A percentile compares a stretch with the other conserved stretches of the same genome.
phyloP scores from a whole-genome alignment of 2,113 vertebrate genomes.

The Rattus rattus region DNA sequence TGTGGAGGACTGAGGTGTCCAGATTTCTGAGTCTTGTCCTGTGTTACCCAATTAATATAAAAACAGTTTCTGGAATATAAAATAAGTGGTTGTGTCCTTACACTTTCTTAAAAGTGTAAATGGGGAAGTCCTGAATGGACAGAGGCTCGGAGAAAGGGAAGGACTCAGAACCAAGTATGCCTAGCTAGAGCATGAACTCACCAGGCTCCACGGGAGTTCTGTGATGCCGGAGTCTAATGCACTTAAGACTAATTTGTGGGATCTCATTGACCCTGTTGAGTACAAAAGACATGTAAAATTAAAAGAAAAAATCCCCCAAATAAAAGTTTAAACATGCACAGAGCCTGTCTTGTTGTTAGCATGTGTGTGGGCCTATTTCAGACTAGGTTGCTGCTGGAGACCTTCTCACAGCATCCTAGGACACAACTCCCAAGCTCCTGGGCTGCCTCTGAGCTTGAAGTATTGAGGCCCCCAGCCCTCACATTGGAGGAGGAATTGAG shows the following conservation, averaged over 20 bases:
- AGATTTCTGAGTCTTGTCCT: background rate
- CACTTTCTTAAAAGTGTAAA: constrained; percentile 83
- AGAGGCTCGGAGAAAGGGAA: background rate
- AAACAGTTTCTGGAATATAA: constrained; percentile 86
- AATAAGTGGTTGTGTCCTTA: constrained; percentile 81
- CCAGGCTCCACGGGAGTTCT: background rate
- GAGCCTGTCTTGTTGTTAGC: background rate
- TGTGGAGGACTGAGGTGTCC: background rate
- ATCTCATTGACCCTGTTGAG: background rate
- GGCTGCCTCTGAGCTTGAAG: constrained; percentile 29
- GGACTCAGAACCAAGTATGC: background rate
- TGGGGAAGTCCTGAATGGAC: background rate
- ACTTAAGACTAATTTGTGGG: constrained; percentile 1
- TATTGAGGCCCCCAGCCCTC: background rate
- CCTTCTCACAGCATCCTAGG: background rate
- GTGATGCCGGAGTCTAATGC: constrained; percentile 47
- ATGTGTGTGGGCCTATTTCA: background rate
- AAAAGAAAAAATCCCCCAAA: background rate
- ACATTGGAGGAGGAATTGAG: background rate
- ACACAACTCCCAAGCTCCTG: constrained; percentile 1
- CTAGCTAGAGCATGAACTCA: background rate
- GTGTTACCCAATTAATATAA: constrained; percentile 84
- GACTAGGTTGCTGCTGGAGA: background rate
- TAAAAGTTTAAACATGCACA: constrained; percentile 29
- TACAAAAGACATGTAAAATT: constrained; percentile 26